These are phyloP conservation scores for Speoplatyrhinus poulsoni DNA, from an alignment of 2,113 vertebrate genomes.

Conservation along the genomic window DNA sequence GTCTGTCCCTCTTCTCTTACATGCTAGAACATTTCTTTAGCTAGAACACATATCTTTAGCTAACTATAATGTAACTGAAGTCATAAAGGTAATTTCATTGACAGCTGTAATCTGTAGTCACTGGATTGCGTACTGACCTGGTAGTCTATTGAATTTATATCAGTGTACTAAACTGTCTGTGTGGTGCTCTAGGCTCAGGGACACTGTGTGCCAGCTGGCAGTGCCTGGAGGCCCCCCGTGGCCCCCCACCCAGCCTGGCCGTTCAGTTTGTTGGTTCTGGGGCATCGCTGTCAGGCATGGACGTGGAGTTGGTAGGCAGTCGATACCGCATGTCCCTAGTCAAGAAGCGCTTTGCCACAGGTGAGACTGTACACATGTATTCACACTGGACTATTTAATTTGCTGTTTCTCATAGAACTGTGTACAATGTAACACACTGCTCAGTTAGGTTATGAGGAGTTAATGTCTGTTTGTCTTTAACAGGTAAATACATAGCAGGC, in stretches of 20 bases:
- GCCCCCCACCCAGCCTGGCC: slow-evolving; percentile 83
- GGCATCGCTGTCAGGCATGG: slow-evolving; percentile 85
- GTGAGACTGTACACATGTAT: slow-evolving; percentile 57
- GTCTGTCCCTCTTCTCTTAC: too few relatives aligned
- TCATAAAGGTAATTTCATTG: too few relatives aligned
- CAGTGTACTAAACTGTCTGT: neutral
- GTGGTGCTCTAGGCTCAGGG: slow-evolving; percentile 72
- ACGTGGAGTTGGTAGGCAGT: slow-evolving; percentile 86
- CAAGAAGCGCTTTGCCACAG: slow-evolving; percentile 95
- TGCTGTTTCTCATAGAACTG: neutral
- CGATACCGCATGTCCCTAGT: slow-evolving; percentile 94
- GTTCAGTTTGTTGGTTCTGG: slow-evolving; percentile 94
- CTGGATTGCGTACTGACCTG: neutral
- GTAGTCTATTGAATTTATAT: neutral
- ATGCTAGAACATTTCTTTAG: too few relatives aligned
- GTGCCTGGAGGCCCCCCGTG: slow-evolving; percentile 82
- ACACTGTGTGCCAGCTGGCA: slow-evolving; percentile 91
- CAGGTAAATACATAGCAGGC: slow-evolving; percentile 81
- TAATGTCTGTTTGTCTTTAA: slow-evolving; percentile 2
- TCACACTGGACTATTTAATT: neutral
- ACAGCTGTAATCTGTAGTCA: neutral
- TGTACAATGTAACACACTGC: too few relatives aligned
- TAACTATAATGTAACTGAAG: too few relatives aligned
- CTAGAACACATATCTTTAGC: too few relatives aligned
- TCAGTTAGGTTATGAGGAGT: neutral